Percentiles rank a stretch among this genome's conserved stretches.
These are phyloP conservation scores for Lethenteron camtschaticum DNA, from an alignment of 2,113 vertebrate species.

Conservation along the genomic window DNA sequence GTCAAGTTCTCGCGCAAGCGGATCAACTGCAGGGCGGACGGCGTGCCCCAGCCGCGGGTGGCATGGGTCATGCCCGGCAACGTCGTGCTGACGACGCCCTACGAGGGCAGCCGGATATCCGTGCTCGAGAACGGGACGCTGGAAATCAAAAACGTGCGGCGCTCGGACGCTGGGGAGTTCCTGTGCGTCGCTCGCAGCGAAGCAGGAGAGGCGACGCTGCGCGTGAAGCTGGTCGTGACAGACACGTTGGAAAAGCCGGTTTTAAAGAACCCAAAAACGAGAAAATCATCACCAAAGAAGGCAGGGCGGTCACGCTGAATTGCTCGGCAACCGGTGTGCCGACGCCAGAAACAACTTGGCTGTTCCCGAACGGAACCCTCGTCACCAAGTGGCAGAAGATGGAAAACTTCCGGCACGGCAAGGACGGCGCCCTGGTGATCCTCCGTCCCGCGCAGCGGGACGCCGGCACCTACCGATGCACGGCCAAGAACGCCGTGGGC, in stretches of 20 bases:
- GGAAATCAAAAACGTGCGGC: conserved; percentile 35
- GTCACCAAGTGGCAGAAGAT: conserved; percentile 15
- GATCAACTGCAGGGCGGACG: conserved; percentile 41
- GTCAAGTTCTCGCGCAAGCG: conserved; percentile 24
- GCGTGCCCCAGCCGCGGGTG: conserved; percentile 34
- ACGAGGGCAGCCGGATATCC: conserved; percentile 38
- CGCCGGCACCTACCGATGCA: conserved; percentile 47
- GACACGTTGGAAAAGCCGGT: conserved; percentile 23
- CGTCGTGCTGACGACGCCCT: conserved; percentile 47
- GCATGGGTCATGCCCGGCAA: conserved; percentile 62
- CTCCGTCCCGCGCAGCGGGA: conserved; percentile 30
- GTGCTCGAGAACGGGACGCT: conserved; percentile 63
- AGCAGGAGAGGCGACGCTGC: conserved; percentile 44
- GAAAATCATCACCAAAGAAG: conserved; percentile 18
- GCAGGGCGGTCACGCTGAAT: conserved; percentile 42
- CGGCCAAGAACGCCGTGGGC: conserved; percentile 31
- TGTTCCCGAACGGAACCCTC: conserved; percentile 40
- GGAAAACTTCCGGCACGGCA: conserved; percentile 34
- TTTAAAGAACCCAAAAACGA: conserved; percentile 24
- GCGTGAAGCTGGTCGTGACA: conserved; percentile 35
- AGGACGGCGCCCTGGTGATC: conserved; percentile 42
- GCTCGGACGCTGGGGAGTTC: conserved; percentile 33
- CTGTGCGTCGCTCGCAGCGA: conserved; percentile 49
- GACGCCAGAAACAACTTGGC: conserved; percentile 31
- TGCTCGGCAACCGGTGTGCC: conserved; percentile 35